Percentiles rank a stretch among this genome's conserved stretches.
phyloP scores from a whole-genome alignment of 1,140 invertebrate genomes.

The Acromyrmex heyeri region DNA sequence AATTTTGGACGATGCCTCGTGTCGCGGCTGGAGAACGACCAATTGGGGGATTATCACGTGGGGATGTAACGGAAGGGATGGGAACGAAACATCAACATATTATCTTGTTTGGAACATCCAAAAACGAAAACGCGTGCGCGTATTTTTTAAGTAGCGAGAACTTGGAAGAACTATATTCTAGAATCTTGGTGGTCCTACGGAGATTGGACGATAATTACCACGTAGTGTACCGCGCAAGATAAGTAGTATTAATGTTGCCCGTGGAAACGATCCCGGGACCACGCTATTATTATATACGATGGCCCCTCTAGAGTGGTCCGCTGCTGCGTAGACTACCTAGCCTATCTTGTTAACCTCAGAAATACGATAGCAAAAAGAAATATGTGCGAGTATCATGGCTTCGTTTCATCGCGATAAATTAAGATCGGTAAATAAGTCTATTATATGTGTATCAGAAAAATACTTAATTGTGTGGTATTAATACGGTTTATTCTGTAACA shows the following conservation, averaged over 20 bases:
- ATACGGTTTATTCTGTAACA: neutral
- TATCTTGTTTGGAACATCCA: neutral
- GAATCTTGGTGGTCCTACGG: slow-evolving; percentile 72
- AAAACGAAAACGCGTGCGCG: slow-evolving; percentile 58
- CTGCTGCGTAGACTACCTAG: slow-evolving; percentile 58
- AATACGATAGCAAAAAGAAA: slow-evolving; percentile 49
- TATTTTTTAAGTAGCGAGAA: slow-evolving; percentile 73
- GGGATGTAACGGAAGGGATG: neutral
- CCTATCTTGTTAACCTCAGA: slow-evolving; percentile 60
- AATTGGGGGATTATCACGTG: neutral
- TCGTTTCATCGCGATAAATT: slow-evolving; percentile 47
- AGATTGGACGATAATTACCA: slow-evolving; percentile 78
- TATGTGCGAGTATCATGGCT: slow-evolving; percentile 4
- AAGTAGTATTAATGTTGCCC: slow-evolving; percentile 77
- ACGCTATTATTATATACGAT: slow-evolving; percentile 75
- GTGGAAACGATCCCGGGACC: slow-evolving; percentile 70
- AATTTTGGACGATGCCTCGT: slow-evolving; percentile 36
- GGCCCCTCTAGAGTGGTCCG: slow-evolving; percentile 9
- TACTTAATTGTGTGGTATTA: slow-evolving; percentile 7
- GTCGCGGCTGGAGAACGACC: slow-evolving; percentile 2
- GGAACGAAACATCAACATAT: neutral
- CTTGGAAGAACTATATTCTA: slow-evolving; percentile 75
- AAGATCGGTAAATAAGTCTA: slow-evolving; percentile 49
- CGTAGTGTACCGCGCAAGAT: slow-evolving; percentile 72
- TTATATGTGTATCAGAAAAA: slow-evolving; percentile 7